A percentile compares a stretch with the other conserved stretches of the same genome.
Conservation (phyloP, 1,140 invertebrate species). For the Hyles euphorbiae region DNA sequence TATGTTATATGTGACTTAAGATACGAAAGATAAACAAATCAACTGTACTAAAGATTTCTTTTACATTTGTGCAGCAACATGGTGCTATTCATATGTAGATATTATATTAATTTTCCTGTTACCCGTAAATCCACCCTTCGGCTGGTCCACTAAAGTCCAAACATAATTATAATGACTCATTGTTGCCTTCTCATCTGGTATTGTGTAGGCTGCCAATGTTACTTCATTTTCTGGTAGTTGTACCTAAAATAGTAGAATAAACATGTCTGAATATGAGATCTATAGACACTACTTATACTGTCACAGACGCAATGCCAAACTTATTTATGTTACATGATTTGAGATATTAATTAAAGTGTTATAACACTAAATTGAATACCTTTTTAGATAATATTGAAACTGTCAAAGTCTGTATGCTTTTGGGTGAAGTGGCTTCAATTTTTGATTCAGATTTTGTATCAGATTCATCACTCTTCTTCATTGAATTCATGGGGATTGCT, state of each 20-base stretch:
- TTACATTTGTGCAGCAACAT: too few relatives aligned
- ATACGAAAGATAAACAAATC: too few relatives aligned
- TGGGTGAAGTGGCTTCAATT: constrained; percentile 57
- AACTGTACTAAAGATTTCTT: too few relatives aligned
- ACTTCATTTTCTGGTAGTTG: constrained; percentile 85
- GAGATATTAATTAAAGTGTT: not conserved
- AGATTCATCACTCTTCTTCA: constrained; percentile 48
- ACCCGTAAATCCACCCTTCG: constrained; percentile 83
- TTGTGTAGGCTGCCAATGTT: constrained; percentile 86
- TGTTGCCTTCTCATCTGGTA: constrained; percentile 83
- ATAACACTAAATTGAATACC: constrained; percentile 58
- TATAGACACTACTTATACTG: not conserved
- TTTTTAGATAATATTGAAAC: constrained; percentile 87
- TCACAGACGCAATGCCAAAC: not conserved
- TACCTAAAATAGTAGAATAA: constrained; percentile 42
- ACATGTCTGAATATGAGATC: not conserved
- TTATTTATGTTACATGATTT: not conserved
- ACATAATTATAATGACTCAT: constrained; percentile 89
- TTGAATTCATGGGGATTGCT: constrained; percentile 47
- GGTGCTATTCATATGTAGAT: too few relatives aligned
- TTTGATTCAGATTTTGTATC: constrained; percentile 42
- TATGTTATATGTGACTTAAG: too few relatives aligned
- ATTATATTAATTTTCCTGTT: constrained; percentile 9
- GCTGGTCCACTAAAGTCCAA: constrained; percentile 90
- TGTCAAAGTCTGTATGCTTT: constrained; percentile 79